Evolutionary conservation across 2,113 vertebrate genomes (phyloP), one percentile per base, ranked within the genome.

Genomic region (Narcine bancroftii): DNA sequence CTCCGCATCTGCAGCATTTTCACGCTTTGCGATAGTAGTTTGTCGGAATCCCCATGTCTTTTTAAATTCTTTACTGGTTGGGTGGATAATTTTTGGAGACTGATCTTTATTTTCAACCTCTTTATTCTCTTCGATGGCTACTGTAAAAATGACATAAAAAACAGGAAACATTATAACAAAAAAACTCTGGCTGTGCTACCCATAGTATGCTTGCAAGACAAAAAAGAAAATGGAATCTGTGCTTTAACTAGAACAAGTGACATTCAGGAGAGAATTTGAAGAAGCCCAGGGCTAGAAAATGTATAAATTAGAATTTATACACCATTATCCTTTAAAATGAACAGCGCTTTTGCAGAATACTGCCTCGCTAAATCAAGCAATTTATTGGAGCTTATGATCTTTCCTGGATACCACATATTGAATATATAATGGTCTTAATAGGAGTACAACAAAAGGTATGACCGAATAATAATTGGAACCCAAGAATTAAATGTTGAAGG

Each of bases 11-110:
- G 97, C 96, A 0, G 94, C 93, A 29, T 97, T 95, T 92, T 99
- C 97, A 10, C 99, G 95, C 92, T 96, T 97, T 1, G 98, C 99
- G 56, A 99, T 97, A 0, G 98, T 99, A 69, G 98, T 97, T 92
- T 97, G 96, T 4, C 99, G 96, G 93, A 99, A 99, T 0, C 98
- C 97, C 99, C 99, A 99, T 0, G 97, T 98, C 93, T 99, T 99
- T 94, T 94, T 96, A 92, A 97, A 96, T 93, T 97, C 96, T 39
- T 96, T 97, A 92, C 97, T 95, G 21, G 96, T 96, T 0, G 97
- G 97, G 33, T 97, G 97, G 71, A 96, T 92, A 39, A 93, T 93
- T 63, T 94, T 96, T 4, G 95, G 96, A 0, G 95, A 93, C 3
- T 96, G 96, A 92, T 96, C 96, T 79, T 93, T 94, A 93, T 94